Evolutionary conservation across 2,888 invertebrate species (phyloP).

Genomic region (Stramonita haemastoma): DNA sequence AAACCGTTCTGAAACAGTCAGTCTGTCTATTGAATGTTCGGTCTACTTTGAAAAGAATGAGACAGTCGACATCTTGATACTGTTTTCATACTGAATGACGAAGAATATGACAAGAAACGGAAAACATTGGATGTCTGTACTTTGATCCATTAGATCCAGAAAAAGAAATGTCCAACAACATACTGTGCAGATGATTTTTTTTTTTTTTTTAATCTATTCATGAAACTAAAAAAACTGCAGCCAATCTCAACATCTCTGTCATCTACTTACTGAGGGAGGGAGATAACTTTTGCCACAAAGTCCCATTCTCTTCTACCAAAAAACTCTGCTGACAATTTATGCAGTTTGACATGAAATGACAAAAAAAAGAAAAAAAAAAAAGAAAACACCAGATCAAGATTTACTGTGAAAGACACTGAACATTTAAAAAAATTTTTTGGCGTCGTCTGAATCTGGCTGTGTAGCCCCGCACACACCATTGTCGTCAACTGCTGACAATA

Average conservation of each 20-base stretch:
- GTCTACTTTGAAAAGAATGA: too few species aligned
- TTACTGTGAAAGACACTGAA: conserved; percentile 14
- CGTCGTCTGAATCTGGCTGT: background rate
- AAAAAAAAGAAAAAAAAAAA: background rate
- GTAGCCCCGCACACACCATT: background rate
- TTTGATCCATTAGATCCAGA: too few species aligned
- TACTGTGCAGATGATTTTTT: background rate
- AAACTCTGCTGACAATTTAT: background rate
- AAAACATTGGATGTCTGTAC: too few species aligned
- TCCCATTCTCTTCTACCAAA: background rate
- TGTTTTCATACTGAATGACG: too few species aligned
- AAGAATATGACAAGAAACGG: too few species aligned
- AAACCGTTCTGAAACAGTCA: too few species aligned
- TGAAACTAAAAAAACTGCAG: background rate
- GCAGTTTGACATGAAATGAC: background rate
- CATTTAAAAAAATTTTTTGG: conserved; percentile 1
- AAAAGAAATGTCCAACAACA: background rate
- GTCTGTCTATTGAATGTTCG: too few species aligned
- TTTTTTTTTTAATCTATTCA: too few species aligned
- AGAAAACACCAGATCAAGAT: background rate
- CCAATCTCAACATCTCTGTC: background rate
- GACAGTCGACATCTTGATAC: too few species aligned
- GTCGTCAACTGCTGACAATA: background rate
- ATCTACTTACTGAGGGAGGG: background rate
- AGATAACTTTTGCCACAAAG: background rate